A percentile compares a stretch with the other conserved stretches of the same genome.
These are phyloP conservation scores for Dipus sagitta DNA, from an alignment of 2,797 vertebrate genomes.

Conservation along the genomic window DNA sequence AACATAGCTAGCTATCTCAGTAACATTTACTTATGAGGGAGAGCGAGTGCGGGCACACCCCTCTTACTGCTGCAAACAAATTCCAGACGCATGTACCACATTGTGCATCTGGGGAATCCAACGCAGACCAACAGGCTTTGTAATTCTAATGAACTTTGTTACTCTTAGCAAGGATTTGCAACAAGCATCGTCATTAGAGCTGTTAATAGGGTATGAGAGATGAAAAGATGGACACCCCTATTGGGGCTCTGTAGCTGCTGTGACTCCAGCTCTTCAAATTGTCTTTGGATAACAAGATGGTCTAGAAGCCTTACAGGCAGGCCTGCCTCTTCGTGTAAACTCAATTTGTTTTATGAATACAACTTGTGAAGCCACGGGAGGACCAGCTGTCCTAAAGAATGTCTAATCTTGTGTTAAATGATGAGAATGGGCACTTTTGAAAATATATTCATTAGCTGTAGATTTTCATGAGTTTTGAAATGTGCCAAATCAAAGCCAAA, in stretches of 20 bases:
- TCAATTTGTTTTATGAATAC: constrained; percentile 22
- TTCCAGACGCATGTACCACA: too few relatives aligned
- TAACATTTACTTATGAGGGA: too few relatives aligned
- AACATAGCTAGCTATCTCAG: neutral
- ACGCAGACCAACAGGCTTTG: too few relatives aligned
- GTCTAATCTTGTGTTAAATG: neutral
- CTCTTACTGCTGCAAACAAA: too few relatives aligned
- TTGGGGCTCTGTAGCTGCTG: neutral
- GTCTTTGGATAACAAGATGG: neutral
- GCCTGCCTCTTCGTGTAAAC: constrained; percentile 10
- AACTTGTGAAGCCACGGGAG: neutral
- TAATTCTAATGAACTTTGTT: neutral
- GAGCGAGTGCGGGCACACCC: too few relatives aligned
- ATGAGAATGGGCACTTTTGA: neutral
- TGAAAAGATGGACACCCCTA: neutral
- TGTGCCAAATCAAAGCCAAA: neutral
- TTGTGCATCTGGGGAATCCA: too few relatives aligned
- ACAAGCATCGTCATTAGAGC: neutral
- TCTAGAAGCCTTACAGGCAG: neutral
- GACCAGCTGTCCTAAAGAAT: neutral
- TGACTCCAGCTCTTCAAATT: neutral
- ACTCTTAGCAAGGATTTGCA: neutral
- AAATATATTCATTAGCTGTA: neutral
- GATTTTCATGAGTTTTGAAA: constrained; percentile 24
- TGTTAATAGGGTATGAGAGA: neutral